Conservation (phyloP, 1,140 invertebrate species). For the Eubasilissa regina region DNA sequence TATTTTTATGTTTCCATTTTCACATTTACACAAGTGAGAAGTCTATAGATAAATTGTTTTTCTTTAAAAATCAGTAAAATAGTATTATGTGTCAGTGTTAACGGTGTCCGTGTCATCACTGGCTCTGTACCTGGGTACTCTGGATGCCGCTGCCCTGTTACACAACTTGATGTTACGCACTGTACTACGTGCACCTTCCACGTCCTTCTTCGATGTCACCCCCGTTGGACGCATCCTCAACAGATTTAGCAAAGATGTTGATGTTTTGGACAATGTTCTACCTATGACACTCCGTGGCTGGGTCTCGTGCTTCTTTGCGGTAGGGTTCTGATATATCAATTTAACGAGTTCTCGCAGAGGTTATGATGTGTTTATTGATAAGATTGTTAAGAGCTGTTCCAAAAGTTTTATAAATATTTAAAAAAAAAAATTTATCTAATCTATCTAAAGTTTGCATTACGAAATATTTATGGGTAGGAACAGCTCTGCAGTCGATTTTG, state of each 20-base stretch:
- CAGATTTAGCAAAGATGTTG: constrained; percentile 89
- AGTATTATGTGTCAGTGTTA: constrained; percentile 73
- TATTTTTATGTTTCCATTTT: too few relatives aligned
- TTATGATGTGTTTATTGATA: too few relatives aligned
- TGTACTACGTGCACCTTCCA: constrained; percentile 80
- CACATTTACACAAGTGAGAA: too few relatives aligned
- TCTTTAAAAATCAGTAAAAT: constrained; percentile 16
- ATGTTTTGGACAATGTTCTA: constrained; percentile 83
- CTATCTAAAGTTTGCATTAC: too few relatives aligned
- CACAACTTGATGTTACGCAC: constrained; percentile 79
- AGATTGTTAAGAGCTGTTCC: too few relatives aligned
- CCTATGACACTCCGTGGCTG: constrained; percentile 81
- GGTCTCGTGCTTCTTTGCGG: constrained; percentile 81
- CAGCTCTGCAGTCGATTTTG: too few relatives aligned
- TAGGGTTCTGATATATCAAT: constrained; percentile 64
- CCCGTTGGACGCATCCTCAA: constrained; percentile 89
- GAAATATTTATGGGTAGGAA: too few relatives aligned
- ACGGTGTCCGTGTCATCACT: constrained; percentile 80
- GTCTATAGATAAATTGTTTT: neutral
- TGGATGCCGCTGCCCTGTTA: constrained; percentile 80
- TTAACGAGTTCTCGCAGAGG: too few relatives aligned
- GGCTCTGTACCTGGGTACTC: constrained; percentile 79
- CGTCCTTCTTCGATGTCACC: constrained; percentile 90
- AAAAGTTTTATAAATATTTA: too few relatives aligned
- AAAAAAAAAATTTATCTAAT: too few relatives aligned